Evolutionary conservation across 92 coral and sea anemone genomes (phyloP).

Genomic region (Scolanthus callimorphus): DNA sequence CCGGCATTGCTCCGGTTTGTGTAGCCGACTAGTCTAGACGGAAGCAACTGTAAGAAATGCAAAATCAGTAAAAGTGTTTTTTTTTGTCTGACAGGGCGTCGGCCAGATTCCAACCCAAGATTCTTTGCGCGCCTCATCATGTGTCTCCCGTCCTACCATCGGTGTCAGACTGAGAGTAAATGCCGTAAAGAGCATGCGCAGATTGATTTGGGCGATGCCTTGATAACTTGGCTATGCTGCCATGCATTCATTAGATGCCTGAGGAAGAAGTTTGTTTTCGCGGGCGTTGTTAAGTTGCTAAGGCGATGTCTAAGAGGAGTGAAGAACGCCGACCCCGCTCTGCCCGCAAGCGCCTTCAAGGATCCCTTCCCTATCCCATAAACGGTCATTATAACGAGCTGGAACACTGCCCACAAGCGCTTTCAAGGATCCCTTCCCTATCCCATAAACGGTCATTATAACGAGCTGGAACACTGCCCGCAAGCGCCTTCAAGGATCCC

Average conservation of each 20-base stretch:
- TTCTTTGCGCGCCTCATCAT: slow-evolving; percentile 38
- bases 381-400: no score
- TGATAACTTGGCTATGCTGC: slow-evolving; percentile 59
- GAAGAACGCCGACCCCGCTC: neutral
- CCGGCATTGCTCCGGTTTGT: no score
- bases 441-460: no score
- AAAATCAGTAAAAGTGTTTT: no score
- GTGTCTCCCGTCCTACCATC: slow-evolving; percentile 41
- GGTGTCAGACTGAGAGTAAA: slow-evolving; percentile 38
- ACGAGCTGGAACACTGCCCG: no score
- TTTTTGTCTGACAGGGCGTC: no score
- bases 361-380: slow-evolving; percentile 3
- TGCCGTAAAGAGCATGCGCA: slow-evolving; percentile 18
- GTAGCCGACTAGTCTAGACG: no score
- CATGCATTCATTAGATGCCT: slow-evolving; percentile 59
- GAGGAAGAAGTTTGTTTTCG: slow-evolving; percentile 35
- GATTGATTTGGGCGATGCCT: slow-evolving; percentile 30
- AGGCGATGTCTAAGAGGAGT: neutral
- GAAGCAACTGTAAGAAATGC: no score
- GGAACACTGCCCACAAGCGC: no score
- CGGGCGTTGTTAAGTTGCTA: slow-evolving; percentile 18
- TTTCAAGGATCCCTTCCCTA: no score
- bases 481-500: no score
- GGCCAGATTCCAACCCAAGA: no score
- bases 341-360: neutral